Base-by-base conservation (phyloP, 2,888 invertebrate species). In the Trichopria drosophilae region DNA sequence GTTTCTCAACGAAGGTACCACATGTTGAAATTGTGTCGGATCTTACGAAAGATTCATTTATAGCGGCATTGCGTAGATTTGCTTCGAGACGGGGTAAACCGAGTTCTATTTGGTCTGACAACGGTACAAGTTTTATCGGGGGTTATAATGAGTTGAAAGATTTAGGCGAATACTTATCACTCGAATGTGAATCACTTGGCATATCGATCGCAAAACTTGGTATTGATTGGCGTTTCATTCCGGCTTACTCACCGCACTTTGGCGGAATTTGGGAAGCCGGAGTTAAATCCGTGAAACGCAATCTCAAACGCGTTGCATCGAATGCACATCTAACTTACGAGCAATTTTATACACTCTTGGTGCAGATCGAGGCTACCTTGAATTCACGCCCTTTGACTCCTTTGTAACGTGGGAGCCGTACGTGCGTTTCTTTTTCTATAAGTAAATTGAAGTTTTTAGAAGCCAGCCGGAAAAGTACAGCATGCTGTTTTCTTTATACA, bases 21-120 rank as follows among this genome's bases (percentile, higher is more conserved):
- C 66, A 68, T 53, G 16, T 67, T 18, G 66, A 68, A 51, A 24
- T 63, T 2, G 65, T 63, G 2, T 50, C 58, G 1, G 58, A 59
- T 32, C 47, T 67, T 9, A 45, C 59, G 9, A 58, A 58, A n/a
- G 57, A 59, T 7, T 34, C 55, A 0, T 67, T 67, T 39, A 15
- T 67, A n/a, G 46, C 57, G 4, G 56, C 60, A 2, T 45, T 67
- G 1, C 34, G 53, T 13, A 50, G 66, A 16, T 68, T 68, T 26
- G 43, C 54, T 1, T 41, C 60, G 1, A 42, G 65, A 2, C 51
- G 66, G 9, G 67, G 66, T 7, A 54, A 53, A 28, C 53, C 56
- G 1, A 29, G 18, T n/a, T 22, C 49, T 4, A 56, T 67, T 3
- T 57, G 46, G 34, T 60, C 58, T 6, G 67, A 67, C 23, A 60